phyloP scores from a whole-genome alignment of 2,888 invertebrate species.

The Heliconius aoede region DNA sequence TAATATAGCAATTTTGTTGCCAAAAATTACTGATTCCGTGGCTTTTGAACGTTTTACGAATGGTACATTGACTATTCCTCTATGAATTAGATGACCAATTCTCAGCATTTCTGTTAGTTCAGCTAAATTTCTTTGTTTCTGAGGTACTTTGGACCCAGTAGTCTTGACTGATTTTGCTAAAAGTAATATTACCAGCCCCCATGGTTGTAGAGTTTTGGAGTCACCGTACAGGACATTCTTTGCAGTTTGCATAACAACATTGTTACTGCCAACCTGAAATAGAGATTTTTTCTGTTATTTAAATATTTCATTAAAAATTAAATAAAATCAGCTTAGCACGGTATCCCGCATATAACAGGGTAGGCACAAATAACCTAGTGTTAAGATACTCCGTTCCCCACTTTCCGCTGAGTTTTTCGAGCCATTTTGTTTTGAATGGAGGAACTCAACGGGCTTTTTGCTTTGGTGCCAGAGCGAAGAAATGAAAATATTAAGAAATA shows the following conservation, averaged over 20 bases:
- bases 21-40: conserved; percentile 90
- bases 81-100: conserved; percentile 92
- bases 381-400: too few relatives aligned
- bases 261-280: conserved; percentile 90
- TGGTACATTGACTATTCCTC: conserved; percentile 81
- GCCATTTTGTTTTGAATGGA: too few relatives aligned
- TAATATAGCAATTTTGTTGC: conserved; percentile 93
- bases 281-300: background rate
- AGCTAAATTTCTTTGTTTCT: conserved; percentile 74
- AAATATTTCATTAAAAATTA: too few relatives aligned
- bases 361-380: too few relatives aligned
- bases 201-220: conserved; percentile 92
- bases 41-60: conserved; percentile 83
- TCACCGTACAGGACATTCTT: conserved; percentile 92
- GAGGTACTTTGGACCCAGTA: conserved; percentile 84
- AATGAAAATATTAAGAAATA: too few relatives aligned
- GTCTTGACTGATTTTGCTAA: conserved; percentile 90
- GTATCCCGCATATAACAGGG: too few relatives aligned
- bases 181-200: conserved; percentile 92
- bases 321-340: too few relatives aligned
- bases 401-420: too few relatives aligned
- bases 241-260: conserved; percentile 93
- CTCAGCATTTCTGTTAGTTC: conserved; percentile 94
- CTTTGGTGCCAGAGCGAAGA: too few relatives aligned
- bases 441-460: too few relatives aligned